phyloP scores from a whole-genome alignment of 2,797 vertebrate genomes.

The Sebastolobus altivelis region DNA sequence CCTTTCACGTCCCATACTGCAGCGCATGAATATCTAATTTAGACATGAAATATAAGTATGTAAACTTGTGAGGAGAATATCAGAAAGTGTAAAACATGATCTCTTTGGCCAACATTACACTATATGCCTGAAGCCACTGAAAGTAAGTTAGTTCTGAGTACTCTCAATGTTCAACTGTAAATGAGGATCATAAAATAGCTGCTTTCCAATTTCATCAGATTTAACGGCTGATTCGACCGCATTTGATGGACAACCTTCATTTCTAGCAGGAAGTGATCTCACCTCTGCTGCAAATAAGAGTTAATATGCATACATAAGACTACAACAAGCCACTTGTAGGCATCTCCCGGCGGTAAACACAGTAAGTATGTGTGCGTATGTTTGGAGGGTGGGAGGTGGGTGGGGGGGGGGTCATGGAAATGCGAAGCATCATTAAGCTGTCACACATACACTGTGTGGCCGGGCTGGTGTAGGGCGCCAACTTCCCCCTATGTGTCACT shows the following conservation, averaged over 20 bases:
- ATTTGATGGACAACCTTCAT: conserved; percentile 66
- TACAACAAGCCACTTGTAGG: conserved; percentile 68
- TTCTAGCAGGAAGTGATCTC: conserved; percentile 65
- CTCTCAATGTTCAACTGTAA: conserved; percentile 30
- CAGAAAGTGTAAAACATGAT: conserved; percentile 32
- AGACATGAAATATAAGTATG: conserved; percentile 67
- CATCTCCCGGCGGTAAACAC: conserved; percentile 49
- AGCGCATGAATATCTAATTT: conserved; percentile 67
- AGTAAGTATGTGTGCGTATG: conserved; percentile 42
- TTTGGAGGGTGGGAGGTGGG: conserved; percentile 61
- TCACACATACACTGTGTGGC: conserved; percentile 68
- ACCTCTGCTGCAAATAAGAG: conserved; percentile 47
- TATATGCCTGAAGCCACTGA: conserved; percentile 8
- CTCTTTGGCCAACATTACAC: conserved; percentile 18
- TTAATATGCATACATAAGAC: conserved; percentile 53
- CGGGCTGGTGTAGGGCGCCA: conserved; percentile 42
- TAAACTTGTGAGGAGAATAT: conserved; percentile 43
- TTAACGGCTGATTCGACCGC: conserved; percentile 45
- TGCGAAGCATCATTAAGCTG: conserved; percentile 76
- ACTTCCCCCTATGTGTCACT: conserved; percentile 71
- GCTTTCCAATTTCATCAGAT: conserved; percentile 39
- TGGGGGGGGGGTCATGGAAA: conserved; percentile 74
- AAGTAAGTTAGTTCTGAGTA: conserved; percentile 14
- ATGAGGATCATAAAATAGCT: conserved; percentile 36
- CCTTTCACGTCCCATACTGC: conserved; percentile 64